Percentiles rank a stretch among this genome's conserved stretches.
Evolutionary conservation across 2,113 vertebrate species (phyloP).

Genomic region (Melozone crissalis): DNA sequence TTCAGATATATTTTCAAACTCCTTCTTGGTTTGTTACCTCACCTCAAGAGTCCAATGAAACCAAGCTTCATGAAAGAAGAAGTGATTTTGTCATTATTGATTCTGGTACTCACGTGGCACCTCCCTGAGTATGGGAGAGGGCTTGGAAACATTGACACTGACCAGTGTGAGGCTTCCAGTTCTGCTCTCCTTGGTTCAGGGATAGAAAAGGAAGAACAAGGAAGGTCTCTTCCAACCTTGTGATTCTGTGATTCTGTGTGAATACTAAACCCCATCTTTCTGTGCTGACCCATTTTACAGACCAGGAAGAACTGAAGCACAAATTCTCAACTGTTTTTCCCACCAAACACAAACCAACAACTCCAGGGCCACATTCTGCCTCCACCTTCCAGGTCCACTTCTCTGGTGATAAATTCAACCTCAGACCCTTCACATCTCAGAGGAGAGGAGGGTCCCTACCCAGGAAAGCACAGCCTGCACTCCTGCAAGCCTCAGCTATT

Average conservation of each 20-base stretch:
- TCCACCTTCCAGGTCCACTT: background rate
- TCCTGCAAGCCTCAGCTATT: slow-evolving; percentile 79
- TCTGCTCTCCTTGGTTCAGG: background rate
- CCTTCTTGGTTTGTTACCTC: background rate
- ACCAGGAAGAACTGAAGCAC: background rate
- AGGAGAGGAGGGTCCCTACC: slow-evolving; percentile 67
- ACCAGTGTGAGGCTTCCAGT: background rate
- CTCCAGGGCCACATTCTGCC: background rate
- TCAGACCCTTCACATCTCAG: background rate
- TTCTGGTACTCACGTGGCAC: background rate
- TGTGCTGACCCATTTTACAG: background rate
- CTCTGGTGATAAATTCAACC: background rate
- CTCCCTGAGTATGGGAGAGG: background rate
- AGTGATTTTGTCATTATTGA: background rate
- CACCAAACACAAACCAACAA: background rate
- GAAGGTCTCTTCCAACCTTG: no score
- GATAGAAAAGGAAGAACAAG: background rate
- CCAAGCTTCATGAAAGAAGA: background rate
- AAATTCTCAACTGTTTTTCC: background rate
- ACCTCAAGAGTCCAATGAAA: background rate
- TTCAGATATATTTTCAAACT: background rate
- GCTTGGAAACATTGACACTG: background rate
- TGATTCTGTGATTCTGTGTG: no score
- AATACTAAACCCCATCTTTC: background rate
- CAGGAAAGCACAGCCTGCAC: slow-evolving; percentile 81